Conservation (phyloP, 2,797 vertebrate species). For the Sarcoramphus papa region DNA sequence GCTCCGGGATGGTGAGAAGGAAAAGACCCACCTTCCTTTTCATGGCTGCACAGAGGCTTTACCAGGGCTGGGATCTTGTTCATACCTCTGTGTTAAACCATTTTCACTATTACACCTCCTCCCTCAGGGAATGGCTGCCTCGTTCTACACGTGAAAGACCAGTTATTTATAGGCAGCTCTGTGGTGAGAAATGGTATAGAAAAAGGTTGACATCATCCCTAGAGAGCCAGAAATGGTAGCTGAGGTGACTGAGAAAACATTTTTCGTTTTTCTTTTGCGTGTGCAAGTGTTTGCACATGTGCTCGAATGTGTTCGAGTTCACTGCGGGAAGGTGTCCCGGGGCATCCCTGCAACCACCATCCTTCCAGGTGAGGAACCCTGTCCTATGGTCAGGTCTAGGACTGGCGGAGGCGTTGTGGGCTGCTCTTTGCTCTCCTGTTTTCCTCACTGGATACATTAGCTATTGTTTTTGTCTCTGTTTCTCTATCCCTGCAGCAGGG, state of each 20-base stretch:
- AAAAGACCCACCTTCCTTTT: neutral
- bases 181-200: neutral
- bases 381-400: rapidly evolving
- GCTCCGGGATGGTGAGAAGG: neutral
- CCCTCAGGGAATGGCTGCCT: neutral
- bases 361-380: neutral
- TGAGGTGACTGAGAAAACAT: neutral
- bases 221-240: neutral
- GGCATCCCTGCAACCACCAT: neutral
- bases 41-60: neutral
- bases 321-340: neutral
- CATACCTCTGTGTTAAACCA: neutral
- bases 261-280: neutral
- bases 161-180: neutral
- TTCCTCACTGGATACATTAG: neutral
- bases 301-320: rapidly evolving
- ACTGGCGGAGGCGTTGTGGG: neutral
- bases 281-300: neutral
- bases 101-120: neutral
- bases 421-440: neutral
- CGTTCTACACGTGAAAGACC: neutral
- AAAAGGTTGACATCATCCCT: neutral
- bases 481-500: neutral
- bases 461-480: neutral
- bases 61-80: neutral